phyloP scores from a whole-genome alignment of 2,113 vertebrate species.

The Pleuronectes platessa region DNA sequence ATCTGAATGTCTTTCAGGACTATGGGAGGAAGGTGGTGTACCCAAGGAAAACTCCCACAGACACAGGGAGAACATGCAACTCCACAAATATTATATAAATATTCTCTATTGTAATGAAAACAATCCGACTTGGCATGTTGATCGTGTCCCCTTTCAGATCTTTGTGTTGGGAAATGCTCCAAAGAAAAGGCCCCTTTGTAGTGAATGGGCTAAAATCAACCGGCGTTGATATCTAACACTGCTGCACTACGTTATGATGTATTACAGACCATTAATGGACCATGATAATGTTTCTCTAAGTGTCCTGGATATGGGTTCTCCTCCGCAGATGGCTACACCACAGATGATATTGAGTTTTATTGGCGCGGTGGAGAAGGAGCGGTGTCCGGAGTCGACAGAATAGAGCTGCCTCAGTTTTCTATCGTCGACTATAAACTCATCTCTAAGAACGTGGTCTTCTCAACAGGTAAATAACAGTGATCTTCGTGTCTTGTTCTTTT shows the following conservation, averaged over 20 bases:
- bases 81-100: too few species aligned
- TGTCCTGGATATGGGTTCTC: conserved; percentile 27
- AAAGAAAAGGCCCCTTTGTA: neutral
- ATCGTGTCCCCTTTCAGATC: too few species aligned
- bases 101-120: too few species aligned
- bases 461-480: conserved; percentile 87
- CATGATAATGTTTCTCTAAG: conserved; percentile 39
- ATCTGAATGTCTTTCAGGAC: too few species aligned
- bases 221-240: neutral
- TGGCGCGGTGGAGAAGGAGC: conserved; percentile 96
- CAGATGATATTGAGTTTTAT: conserved; percentile 99
- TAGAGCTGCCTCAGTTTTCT: conserved; percentile 98
- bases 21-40: too few species aligned
- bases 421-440: conserved; percentile 98
- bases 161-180: neutral
- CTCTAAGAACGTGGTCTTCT: conserved; percentile 98
- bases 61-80: too few species aligned
- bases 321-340: conserved; percentile 95
- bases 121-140: too few species aligned
- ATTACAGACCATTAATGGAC: conserved; percentile 4
- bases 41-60: too few species aligned
- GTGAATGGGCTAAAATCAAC: neutral
- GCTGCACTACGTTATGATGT: conserved; percentile 6
- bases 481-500: neutral
- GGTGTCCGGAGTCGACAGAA: conserved; percentile 95